Percentiles rank a stretch among this genome's conserved stretches.
Evolutionary conservation across 53 echinoderm and acorn worm species (phyloP).

Genomic region (Henricia sp.): DNA sequence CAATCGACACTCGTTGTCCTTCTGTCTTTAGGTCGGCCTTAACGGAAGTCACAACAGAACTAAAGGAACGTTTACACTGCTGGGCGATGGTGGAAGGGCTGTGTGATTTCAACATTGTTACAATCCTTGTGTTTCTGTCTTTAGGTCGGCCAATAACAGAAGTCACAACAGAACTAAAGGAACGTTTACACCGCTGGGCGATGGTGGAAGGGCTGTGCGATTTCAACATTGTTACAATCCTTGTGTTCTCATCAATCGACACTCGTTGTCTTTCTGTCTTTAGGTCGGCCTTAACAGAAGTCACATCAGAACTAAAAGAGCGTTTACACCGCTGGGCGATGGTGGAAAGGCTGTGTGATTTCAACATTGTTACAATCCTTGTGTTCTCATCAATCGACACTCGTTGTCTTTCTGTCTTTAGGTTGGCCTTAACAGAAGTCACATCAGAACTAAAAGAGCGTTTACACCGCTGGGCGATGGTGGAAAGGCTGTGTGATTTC

Average conservation of each 20-base stretch:
- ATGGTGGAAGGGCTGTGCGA: slow-evolving; percentile 89
- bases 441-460: slow-evolving; percentile 89
- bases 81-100: slow-evolving; percentile 92
- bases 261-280: too few relatives aligned
- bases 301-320: slow-evolving; percentile 92
- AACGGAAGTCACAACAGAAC: slow-evolving; percentile 85
- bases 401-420: too few relatives aligned
- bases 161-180: slow-evolving; percentile 92
- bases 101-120: slow-evolving; percentile 80
- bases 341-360: slow-evolving; percentile 86
- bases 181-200: slow-evolving; percentile 87
- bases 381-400: too few relatives aligned
- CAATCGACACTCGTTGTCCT: too few relatives aligned
- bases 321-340: slow-evolving; percentile 88
- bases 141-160: slow-evolving; percentile 80
- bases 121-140: slow-evolving; percentile 78
- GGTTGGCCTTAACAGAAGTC: slow-evolving; percentile 82
- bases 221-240: slow-evolving; percentile 85
- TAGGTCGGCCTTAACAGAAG: slow-evolving; percentile 84
- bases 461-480: slow-evolving; percentile 84
- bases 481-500: slow-evolving; percentile 84
- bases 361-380: slow-evolving; percentile 84
- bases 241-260: too few relatives aligned
- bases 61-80: slow-evolving; percentile 82
- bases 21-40: slow-evolving; percentile 79